phyloP scores from a whole-genome alignment of 2,888 invertebrate genomes.

The Cheilosia vernalis region DNA sequence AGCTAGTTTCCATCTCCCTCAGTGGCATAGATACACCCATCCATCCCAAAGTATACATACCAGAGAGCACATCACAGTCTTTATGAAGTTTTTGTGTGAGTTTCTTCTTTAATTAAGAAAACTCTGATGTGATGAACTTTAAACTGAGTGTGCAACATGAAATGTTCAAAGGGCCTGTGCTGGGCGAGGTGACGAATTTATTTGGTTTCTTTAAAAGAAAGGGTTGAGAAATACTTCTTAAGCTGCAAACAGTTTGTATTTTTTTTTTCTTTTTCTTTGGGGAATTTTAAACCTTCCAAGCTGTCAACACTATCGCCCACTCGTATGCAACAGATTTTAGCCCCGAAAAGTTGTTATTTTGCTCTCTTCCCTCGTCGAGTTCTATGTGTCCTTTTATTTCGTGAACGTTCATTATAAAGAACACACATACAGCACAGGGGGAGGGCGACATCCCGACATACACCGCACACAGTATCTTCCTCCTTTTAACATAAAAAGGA shows the following conservation, averaged over 20 bases:
- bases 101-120: conserved; percentile 74
- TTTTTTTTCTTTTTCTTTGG: background rate
- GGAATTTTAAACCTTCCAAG: conserved; percentile 19
- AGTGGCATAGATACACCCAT: conserved; percentile 19
- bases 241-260: background rate
- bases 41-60: conserved; percentile 4
- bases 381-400: conserved; percentile 35
- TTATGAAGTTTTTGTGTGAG: conserved; percentile 73
- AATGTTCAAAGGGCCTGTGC: background rate
- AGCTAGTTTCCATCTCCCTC: background rate
- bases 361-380: background rate
- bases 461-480: conserved; percentile 36
- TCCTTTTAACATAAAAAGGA: conserved; percentile 60
- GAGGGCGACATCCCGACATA: background rate
- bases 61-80: conserved; percentile 33
- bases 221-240: too few relatives aligned
- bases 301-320: conserved; percentile 51
- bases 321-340: conserved; percentile 71
- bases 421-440: background rate
- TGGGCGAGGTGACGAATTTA: conserved; percentile 19
- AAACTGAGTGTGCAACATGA: conserved; percentile 63
- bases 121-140: conserved; percentile 73
- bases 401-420: conserved; percentile 40
- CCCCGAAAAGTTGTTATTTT: conserved; percentile 40
- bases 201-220: background rate